Percentiles rank a stretch among this genome's conserved stretches.
Evolutionary conservation across 2,797 vertebrate genomes (phyloP).

Genomic region (Tenualosa ilisha): DNA sequence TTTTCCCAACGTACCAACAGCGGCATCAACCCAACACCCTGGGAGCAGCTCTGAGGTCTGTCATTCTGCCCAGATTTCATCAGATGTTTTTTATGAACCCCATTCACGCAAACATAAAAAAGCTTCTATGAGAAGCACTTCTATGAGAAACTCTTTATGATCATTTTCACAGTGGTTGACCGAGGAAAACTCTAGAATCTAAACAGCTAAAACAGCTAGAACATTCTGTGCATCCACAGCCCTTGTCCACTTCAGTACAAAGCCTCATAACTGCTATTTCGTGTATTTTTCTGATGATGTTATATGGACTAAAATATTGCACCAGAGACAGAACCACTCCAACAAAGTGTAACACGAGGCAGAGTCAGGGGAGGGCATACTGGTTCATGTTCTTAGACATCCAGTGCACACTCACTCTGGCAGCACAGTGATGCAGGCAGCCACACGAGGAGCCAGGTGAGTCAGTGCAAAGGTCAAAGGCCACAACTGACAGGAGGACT

Average conservation of each 20-base stretch:
- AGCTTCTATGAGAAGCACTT: neutral
- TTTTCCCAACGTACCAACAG: neutral
- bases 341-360: neutral
- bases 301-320: neutral
- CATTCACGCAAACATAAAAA: neutral
- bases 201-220: neutral
- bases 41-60: slow-evolving; percentile 11
- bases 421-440: slow-evolving; percentile 65
- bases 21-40: neutral
- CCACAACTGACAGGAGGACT: slow-evolving; percentile 24
- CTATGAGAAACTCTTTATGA: neutral
- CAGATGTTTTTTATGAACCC: neutral
- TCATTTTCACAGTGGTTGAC: neutral
- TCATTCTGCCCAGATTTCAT: slow-evolving; percentile 20
- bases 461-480: slow-evolving; percentile 61
- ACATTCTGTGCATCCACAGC: neutral
- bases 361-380: neutral
- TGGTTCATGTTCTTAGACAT: slow-evolving; percentile 1
- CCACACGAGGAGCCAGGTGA: slow-evolving; percentile 64
- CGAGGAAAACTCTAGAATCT: neutral
- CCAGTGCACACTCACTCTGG: slow-evolving; percentile 60
- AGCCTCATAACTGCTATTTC: neutral
- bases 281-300: neutral
- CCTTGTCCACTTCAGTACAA: neutral
- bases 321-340: neutral